phyloP scores from a whole-genome alignment of 2,888 invertebrate genomes.

The Ephialtes manifestator region DNA sequence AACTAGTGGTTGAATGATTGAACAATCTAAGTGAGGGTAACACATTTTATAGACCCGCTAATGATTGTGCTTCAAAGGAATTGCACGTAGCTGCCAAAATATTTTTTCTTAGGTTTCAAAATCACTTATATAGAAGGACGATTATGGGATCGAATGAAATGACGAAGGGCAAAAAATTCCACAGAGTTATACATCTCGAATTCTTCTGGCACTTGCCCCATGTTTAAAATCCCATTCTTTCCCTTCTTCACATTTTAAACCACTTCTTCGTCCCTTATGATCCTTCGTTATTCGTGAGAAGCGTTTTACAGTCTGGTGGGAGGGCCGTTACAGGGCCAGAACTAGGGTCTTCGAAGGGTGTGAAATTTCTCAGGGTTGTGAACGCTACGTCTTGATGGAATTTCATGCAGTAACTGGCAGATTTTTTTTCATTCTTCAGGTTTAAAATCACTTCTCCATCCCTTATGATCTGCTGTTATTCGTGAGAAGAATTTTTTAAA shows the following conservation, averaged over 20 bases:
- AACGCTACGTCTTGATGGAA: background rate
- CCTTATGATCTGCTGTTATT: background rate
- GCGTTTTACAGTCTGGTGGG: background rate
- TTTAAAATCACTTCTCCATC: conserved; percentile 15
- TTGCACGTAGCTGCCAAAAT: background rate
- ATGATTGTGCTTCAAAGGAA: background rate
- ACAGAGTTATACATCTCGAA: background rate
- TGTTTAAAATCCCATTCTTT: conserved; percentile 1
- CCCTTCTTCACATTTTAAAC: background rate
- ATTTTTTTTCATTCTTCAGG: background rate
- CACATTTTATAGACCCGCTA: background rate
- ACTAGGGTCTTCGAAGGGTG: background rate
- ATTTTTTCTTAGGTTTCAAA: background rate
- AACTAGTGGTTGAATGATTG: background rate
- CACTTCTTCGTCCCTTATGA: conserved; percentile 2
- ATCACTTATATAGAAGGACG: background rate
- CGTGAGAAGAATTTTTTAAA: background rate
- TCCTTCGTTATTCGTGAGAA: conserved; percentile 14
- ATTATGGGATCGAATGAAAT: background rate
- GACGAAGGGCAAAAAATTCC: background rate
- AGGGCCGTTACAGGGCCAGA: background rate
- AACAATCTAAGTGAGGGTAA: no score
- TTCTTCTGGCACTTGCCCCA: background rate
- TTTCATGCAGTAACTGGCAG: background rate
- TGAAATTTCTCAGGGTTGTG: conserved; percentile 12